phyloP scores from a whole-genome alignment of 1,140 invertebrate species.

The Propsilocerus akamusi region DNA sequence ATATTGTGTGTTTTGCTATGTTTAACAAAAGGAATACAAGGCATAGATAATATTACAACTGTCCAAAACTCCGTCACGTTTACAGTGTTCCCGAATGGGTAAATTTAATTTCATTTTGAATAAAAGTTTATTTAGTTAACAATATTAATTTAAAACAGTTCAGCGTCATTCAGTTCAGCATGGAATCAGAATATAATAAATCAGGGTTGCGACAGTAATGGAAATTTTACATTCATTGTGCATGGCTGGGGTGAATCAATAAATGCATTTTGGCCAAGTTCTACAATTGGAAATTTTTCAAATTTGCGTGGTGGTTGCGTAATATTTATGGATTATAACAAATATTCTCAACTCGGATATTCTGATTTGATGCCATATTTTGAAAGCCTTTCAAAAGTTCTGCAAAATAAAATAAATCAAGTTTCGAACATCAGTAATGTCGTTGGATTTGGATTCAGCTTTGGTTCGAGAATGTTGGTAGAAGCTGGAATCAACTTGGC shows the following conservation, averaged over 20 bases:
- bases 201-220: no score
- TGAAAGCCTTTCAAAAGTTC: neutral
- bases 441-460: neutral
- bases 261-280: neutral
- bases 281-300: neutral
- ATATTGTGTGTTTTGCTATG: no score
- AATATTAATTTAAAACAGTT: no score
- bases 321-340: neutral
- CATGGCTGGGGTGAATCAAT: neutral
- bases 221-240: neutral
- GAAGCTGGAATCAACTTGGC: neutral
- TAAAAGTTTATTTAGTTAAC: no score
- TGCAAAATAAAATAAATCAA: neutral
- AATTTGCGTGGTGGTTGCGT: neutral
- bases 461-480: neutral
- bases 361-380: neutral
- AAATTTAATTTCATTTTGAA: no score
- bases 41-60: no score
- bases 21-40: no score
- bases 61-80: no score
- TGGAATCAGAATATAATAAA: no score
- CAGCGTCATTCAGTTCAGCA: no score
- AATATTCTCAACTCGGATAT: neutral
- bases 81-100: no score
- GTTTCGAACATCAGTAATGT: neutral